Evolutionary conservation across 2,797 vertebrate genomes (phyloP).

Genomic region (Borostomias antarcticus): DNA sequence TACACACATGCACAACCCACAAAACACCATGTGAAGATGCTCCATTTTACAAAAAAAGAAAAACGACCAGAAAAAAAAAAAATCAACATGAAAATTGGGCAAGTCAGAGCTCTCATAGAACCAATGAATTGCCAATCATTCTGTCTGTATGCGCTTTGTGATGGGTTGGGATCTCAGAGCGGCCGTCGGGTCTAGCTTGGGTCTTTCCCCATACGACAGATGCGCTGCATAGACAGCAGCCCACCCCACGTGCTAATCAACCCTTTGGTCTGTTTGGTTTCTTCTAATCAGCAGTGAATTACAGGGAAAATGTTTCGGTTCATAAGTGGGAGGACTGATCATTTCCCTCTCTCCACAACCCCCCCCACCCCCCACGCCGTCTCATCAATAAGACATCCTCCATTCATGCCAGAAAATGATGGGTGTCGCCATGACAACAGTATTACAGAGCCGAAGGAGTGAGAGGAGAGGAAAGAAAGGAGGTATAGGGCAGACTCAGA

Average conservation of each 20-base stretch:
- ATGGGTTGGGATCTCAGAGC: background rate
- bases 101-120: background rate
- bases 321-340: conserved; percentile 47
- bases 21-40: background rate
- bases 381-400: conserved; percentile 81
- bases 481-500: conserved; percentile 2
- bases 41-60: background rate
- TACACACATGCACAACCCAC: background rate
- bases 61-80: background rate
- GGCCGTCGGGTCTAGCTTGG: background rate
- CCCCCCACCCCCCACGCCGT: conserved; percentile 23
- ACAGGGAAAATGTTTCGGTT: conserved; percentile 57
- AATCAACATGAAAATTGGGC: background rate
- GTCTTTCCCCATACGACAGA: no score
- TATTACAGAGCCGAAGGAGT: conserved; percentile 73
- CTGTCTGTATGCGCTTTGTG: background rate
- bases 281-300: conserved; percentile 45
- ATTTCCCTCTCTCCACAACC: conserved; percentile 33
- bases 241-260: background rate
- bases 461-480: conserved; percentile 12
- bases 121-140: background rate
- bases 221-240: background rate
- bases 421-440: conserved; percentile 83
- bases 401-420: conserved; percentile 83
- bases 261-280: background rate